Percentiles rank a stretch among this genome's conserved stretches.
Conservation (phyloP, 30 jellyfish, hydroid and myxozoan genomes). For the Rhopilema esculentum region DNA sequence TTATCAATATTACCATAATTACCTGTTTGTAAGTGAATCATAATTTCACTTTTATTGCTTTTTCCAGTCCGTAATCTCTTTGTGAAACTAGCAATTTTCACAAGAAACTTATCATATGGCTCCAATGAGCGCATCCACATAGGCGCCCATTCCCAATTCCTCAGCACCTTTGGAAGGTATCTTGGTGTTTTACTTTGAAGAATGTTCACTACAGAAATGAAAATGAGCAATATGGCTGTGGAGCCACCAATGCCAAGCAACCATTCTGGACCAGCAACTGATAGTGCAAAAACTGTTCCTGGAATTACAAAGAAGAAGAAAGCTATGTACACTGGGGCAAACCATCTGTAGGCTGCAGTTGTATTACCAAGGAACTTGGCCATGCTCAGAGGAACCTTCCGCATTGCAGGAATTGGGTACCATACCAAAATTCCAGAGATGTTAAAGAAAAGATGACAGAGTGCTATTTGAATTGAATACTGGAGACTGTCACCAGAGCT, state of each 20-base stretch:
- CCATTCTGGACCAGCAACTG: conserved; percentile 83
- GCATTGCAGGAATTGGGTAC: conserved; percentile 88
- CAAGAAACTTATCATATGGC: conserved; percentile 77
- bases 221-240: conserved; percentile 18
- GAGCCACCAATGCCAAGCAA: conserved; percentile 65
- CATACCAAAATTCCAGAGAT: conserved; percentile 85
- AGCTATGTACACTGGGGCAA: conserved; percentile 84
- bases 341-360: conserved; percentile 97
- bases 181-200: conserved; percentile 70
- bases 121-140: conserved; percentile 83
- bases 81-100: conserved; percentile 22
- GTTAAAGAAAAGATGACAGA: conserved; percentile 93
- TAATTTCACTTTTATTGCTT: conserved; percentile 20
- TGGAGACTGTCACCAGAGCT: conserved; percentile 78
- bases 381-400: conserved; percentile 81
- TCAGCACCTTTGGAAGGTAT: conserved; percentile 59
- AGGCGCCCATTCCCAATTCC: conserved; percentile 94
- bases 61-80: conserved; percentile 26
- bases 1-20: conserved; percentile 32
- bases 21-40: conserved; percentile 54
- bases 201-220: conserved; percentile 61
- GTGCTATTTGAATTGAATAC: conserved; percentile 82
- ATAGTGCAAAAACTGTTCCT: conserved; percentile 71
- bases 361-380: conserved; percentile 91
- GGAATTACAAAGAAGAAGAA: conserved; percentile 81